These are phyloP conservation scores for Heliopora coerulea DNA, from an alignment of 92 coral and sea anemone species.

Conservation along the genomic window DNA sequence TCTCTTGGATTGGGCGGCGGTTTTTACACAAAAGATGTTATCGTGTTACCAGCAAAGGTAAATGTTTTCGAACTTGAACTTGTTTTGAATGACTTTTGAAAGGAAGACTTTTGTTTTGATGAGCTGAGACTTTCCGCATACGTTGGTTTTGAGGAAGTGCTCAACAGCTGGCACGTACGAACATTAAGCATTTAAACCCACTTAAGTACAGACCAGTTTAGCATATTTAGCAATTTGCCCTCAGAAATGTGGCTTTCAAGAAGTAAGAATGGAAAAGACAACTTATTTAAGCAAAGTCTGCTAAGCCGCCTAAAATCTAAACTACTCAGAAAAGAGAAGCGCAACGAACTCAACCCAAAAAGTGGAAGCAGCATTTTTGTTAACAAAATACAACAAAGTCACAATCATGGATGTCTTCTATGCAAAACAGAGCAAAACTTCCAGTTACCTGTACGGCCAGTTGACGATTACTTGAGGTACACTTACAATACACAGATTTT, in stretches of 20 bases:
- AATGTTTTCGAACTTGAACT: too few species aligned
- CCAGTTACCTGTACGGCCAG: constrained; percentile 1
- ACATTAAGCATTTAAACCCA: too few species aligned
- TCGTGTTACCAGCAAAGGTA: too few species aligned
- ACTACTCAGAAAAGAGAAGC: background rate
- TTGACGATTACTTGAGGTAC: constrained; percentile 4
- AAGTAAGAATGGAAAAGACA: background rate
- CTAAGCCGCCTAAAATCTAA: constrained; percentile 17
- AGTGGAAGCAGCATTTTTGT: background rate
- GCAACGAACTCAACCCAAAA: constrained; percentile 1
- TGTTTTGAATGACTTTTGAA: too few species aligned
- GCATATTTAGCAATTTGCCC: too few species aligned
- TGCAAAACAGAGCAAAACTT: constrained; percentile 9
- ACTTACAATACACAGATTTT: constrained; percentile 1
- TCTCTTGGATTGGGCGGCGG: too few species aligned
- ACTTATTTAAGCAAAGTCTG: constrained; percentile 29
- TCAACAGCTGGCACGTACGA: too few species aligned
- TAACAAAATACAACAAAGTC: background rate
- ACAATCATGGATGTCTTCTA: constrained; percentile 15
- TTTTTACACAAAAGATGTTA: too few species aligned
- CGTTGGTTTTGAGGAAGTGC: too few species aligned
- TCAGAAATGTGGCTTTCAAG: constrained; percentile 7
- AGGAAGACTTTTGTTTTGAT: too few species aligned
- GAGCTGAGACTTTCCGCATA: too few species aligned
- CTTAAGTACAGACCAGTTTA: too few species aligned